These are phyloP conservation scores for Lepus timidus DNA, from an alignment of 2,113 vertebrate genomes.

Conservation along the genomic window DNA sequence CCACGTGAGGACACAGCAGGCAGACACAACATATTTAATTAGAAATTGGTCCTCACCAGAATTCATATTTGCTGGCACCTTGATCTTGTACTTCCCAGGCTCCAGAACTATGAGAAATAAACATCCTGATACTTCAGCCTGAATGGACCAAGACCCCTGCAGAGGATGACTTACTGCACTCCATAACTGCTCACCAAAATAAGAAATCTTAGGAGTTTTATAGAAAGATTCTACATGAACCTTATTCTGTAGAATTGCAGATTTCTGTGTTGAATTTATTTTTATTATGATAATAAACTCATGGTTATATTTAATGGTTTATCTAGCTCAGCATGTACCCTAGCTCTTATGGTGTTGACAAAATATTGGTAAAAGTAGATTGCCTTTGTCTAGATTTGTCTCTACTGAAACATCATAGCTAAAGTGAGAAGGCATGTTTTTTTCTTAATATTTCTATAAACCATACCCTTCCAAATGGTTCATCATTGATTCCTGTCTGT, in stretches of 20 bases:
- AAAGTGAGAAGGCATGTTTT: background rate
- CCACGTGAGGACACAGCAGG: too few species aligned
- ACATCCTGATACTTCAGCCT: background rate
- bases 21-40: background rate
- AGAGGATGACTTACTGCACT: background rate
- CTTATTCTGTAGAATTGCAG: too few species aligned
- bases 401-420: background rate
- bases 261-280: background rate
- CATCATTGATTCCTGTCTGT: background rate
- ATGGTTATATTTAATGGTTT: background rate
- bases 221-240: background rate
- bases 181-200: background rate
- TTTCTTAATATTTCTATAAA: background rate
- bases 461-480: background rate
- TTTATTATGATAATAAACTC: background rate
- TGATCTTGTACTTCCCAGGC: background rate
- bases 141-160: background rate
- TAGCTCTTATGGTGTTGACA: background rate
- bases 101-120: background rate
- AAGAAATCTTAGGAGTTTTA: background rate
- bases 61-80: background rate
- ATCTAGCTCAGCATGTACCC: background rate
- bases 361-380: background rate
- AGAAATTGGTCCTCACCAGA: background rate
- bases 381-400: constrained; percentile 1